Evolutionary conservation across 2,113 vertebrate species (phyloP).

Genomic region (Chaetura pelagica): DNA sequence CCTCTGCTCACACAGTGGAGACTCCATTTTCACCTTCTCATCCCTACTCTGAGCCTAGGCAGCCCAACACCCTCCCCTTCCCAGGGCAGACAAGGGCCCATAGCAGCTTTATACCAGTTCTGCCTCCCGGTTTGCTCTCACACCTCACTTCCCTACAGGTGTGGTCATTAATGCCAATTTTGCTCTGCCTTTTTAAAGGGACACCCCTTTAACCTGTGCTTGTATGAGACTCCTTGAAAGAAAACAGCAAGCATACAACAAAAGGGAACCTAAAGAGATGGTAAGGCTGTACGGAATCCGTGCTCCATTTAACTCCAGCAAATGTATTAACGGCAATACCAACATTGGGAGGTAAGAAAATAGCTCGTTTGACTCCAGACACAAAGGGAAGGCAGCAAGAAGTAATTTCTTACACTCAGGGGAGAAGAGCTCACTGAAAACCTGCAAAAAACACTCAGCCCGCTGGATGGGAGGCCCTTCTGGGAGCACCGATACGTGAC

Average conservation of each 20-base stretch:
- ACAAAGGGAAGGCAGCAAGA: background rate
- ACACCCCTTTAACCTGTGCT: background rate
- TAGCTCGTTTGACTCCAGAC: background rate
- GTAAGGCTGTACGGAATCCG: background rate
- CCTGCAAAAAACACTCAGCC: background rate
- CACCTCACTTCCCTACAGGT: conserved; percentile 11
- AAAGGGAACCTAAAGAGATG: background rate
- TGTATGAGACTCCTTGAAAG: background rate
- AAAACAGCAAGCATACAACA: background rate
- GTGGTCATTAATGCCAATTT: background rate
- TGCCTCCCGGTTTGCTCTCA: background rate
- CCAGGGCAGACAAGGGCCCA: fast-evolving
- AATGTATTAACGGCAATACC: background rate
- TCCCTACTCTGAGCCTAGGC: too few relatives aligned
- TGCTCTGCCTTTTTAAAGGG: conserved; percentile 5
- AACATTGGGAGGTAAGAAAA: background rate
- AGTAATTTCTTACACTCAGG: background rate
- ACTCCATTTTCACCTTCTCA: background rate
- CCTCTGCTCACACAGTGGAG: background rate
- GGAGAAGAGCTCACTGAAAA: background rate
- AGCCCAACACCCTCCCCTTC: background rate
- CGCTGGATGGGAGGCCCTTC: background rate
- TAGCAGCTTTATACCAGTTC: background rate
- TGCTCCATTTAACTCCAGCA: background rate
- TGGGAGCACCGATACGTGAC: background rate